Evolutionary conservation across 2,888 invertebrate species (phyloP).

Genomic region (Drosophila anomalipes): DNA sequence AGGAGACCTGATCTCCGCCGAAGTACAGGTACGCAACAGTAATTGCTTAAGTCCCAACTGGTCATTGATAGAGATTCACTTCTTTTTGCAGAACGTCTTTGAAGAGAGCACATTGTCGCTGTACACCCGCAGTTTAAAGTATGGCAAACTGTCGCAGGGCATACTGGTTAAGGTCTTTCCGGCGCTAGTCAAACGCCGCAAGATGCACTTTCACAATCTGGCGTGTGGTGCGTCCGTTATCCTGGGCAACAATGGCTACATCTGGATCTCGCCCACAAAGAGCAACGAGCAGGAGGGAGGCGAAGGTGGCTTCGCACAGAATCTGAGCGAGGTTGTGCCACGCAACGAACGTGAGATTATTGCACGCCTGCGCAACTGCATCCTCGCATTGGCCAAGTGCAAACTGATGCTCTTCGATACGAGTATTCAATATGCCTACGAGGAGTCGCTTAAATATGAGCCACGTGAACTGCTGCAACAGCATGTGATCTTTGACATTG

Average conservation of each 20-base stretch:
- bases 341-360: conserved; percentile 93
- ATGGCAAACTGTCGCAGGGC: conserved; percentile 97
- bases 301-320: conserved; percentile 91
- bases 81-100: conserved; percentile 88
- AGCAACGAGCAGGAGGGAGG: conserved; percentile 88
- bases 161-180: conserved; percentile 95
- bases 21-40: conserved; percentile 89
- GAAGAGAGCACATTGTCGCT: conserved; percentile 96
- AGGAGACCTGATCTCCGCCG: conserved; percentile 98
- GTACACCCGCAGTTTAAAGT: conserved; percentile 98
- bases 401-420: conserved; percentile 97
- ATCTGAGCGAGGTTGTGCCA: conserved; percentile 90
- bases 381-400: conserved; percentile 93
- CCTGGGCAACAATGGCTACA: conserved; percentile 97
- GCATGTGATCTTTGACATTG: conserved; percentile 94
- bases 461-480: conserved; percentile 92
- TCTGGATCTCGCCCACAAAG: conserved; percentile 94
- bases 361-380: conserved; percentile 94
- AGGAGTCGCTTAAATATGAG: conserved; percentile 93
- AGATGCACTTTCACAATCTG: conserved; percentile 97
- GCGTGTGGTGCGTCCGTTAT: conserved; percentile 96
- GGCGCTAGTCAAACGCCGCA: conserved; percentile 95
- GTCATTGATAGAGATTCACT: background rate
- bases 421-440: conserved; percentile 95
- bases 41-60: background rate